Conservation (phyloP, 1,140 invertebrate genomes). For the Diachasmimorpha longicaudata region DNA sequence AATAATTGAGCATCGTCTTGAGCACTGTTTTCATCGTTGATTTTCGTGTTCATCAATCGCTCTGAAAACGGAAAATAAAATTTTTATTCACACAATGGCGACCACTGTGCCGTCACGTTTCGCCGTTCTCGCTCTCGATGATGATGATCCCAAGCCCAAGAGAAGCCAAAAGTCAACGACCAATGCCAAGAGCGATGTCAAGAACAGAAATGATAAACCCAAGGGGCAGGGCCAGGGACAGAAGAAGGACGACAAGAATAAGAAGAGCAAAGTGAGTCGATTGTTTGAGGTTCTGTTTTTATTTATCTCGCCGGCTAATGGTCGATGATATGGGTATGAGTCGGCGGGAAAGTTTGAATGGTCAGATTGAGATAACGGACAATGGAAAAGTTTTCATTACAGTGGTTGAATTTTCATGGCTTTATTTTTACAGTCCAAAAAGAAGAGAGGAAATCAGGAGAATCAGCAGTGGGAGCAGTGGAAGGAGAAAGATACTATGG, state of each 20-base stretch:
- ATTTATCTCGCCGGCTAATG: constrained; percentile 32
- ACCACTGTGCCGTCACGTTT: constrained; percentile 63
- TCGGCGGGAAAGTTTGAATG: constrained; percentile 40
- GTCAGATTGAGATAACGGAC: neutral
- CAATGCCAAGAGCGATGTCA: constrained; percentile 39
- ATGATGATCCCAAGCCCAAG: constrained; percentile 58
- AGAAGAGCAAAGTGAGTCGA: constrained; percentile 49
- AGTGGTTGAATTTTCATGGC: neutral
- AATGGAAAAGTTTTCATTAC: constrained; percentile 5
- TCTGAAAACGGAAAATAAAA: neutral
- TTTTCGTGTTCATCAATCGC: neutral
- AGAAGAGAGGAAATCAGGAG: constrained; percentile 46
- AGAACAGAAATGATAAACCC: constrained; percentile 46
- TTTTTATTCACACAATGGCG: constrained; percentile 49
- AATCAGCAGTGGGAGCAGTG: constrained; percentile 63
- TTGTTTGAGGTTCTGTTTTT: constrained; percentile 27
- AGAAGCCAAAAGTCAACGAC: constrained; percentile 49
- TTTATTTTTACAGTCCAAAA: constrained; percentile 42
- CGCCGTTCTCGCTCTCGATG: constrained; percentile 62
- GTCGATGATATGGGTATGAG: constrained; percentile 26
- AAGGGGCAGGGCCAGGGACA: constrained; percentile 36
- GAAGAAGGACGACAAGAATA: constrained; percentile 55
- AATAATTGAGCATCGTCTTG: too few species aligned
- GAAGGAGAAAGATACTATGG: constrained; percentile 61
- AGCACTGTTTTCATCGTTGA: too few species aligned